phyloP scores from a whole-genome alignment of 2,113 vertebrate species.

The Microtus oregoni region DNA sequence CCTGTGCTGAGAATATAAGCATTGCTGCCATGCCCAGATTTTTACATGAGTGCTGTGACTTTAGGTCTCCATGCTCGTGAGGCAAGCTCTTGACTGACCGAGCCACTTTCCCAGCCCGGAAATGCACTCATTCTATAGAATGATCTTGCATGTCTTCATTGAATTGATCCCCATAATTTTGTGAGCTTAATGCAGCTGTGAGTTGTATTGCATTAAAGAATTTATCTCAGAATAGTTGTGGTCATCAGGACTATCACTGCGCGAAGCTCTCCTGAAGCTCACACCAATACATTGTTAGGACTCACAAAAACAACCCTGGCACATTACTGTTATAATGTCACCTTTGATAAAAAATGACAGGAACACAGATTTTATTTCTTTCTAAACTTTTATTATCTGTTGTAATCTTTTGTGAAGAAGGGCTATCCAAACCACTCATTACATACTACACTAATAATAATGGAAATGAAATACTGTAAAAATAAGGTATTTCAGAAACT shows the following conservation, averaged over 20 bases:
- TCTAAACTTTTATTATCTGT: conserved; percentile 21
- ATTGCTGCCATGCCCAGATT: too few species aligned
- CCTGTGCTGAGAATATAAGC: not conserved
- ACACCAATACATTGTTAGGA: not conserved
- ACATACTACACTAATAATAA: not conserved
- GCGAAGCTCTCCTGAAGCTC: not conserved
- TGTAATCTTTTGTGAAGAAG: conserved; percentile 24
- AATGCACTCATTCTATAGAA: not conserved
- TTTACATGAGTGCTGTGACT: too few species aligned
- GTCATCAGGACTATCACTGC: not conserved
- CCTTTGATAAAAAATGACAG: not conserved
- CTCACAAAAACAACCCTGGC: not conserved
- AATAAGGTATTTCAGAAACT: conserved; percentile 34
- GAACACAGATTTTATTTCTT: conserved; percentile 18
- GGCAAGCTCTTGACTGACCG: not conserved
- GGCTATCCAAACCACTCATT: not conserved
- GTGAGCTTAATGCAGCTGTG: not conserved
- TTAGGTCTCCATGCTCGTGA: too few species aligned
- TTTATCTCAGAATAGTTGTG: not conserved
- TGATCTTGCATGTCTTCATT: conserved; percentile 12
- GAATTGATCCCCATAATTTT: not conserved
- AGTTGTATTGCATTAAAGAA: not conserved
- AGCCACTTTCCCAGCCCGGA: not conserved
- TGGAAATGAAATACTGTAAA: conserved; percentile 9
- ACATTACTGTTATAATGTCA: not conserved